These are phyloP conservation scores for Sinella curviseta DNA, from an alignment of 1,140 invertebrate genomes.

Conservation along the genomic window DNA sequence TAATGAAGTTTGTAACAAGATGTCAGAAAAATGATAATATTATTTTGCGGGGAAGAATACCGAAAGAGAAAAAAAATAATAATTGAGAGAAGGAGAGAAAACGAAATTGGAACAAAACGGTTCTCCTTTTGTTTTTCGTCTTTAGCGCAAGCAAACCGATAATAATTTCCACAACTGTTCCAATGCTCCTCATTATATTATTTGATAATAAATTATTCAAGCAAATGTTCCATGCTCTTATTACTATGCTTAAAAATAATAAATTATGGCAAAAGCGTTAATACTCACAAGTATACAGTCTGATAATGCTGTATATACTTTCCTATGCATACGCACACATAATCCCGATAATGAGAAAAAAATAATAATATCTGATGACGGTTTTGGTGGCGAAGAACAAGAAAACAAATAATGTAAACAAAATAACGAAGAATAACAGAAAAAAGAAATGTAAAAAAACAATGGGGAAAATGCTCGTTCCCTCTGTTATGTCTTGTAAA, in stretches of 20 bases:
- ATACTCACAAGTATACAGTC: background rate
- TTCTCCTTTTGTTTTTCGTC: background rate
- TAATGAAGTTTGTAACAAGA: background rate
- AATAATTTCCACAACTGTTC: background rate
- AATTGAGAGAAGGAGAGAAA: background rate
- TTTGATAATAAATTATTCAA: conserved; percentile 23
- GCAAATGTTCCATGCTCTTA: background rate
- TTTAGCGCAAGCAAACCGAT: no score
- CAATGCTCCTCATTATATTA: background rate
- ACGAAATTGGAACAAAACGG: background rate
- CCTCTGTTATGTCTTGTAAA: no score
- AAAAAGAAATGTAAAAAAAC: background rate
- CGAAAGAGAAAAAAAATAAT: background rate
- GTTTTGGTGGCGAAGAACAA: background rate
- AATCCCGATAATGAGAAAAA: conserved; percentile 17
- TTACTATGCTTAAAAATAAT: background rate
- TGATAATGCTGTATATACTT: background rate
- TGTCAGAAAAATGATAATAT: background rate
- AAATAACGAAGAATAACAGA: background rate
- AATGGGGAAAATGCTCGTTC: no score
- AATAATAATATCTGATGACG: background rate
- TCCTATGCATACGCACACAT: no score
- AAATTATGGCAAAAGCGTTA: background rate
- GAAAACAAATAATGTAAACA: background rate
- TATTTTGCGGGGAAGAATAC: background rate